These are phyloP conservation scores for Garra rufa DNA, from an alignment of 2,113 vertebrate species.

Conservation along the genomic window DNA sequence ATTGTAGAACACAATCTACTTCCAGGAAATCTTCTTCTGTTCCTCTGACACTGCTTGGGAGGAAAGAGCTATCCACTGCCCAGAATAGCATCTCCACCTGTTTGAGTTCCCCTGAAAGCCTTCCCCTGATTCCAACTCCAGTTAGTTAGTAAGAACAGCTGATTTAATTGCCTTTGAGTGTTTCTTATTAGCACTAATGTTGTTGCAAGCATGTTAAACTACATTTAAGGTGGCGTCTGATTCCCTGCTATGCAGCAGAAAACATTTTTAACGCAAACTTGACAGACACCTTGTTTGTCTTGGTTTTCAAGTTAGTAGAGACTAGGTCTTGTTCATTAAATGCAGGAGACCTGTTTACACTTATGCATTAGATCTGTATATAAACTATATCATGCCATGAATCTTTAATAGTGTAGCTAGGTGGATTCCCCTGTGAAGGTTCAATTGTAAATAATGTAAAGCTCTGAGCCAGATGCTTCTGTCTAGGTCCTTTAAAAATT, in stretches of 20 bases:
- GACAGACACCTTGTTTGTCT: neutral
- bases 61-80: slow-evolving; percentile 16
- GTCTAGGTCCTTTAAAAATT: slow-evolving; percentile 5
- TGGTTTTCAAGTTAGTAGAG: neutral
- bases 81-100: slow-evolving; percentile 38
- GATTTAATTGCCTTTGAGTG: slow-evolving; percentile 8
- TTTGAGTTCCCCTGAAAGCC: slow-evolving; percentile 22
- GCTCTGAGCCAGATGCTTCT: slow-evolving; percentile 1
- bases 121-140: neutral
- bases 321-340: slow-evolving; percentile 29
- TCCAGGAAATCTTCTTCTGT: slow-evolving; percentile 32
- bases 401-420: slow-evolving; percentile 47
- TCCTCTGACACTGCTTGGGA: slow-evolving; percentile 21
- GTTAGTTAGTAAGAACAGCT: neutral
- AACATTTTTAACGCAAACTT: neutral
- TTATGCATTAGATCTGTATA: slow-evolving; percentile 22
- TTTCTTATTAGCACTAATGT: neutral
- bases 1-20: slow-evolving; percentile 17
- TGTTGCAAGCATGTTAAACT: neutral
- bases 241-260: slow-evolving; percentile 5
- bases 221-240: neutral
- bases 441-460: slow-evolving; percentile 51
- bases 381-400: slow-evolving; percentile 37
- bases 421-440: slow-evolving; percentile 41
- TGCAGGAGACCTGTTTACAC: slow-evolving; percentile 25